Evolutionary conservation across 2,888 invertebrate genomes (phyloP).

Genomic region (Uloborus plumipes): DNA sequence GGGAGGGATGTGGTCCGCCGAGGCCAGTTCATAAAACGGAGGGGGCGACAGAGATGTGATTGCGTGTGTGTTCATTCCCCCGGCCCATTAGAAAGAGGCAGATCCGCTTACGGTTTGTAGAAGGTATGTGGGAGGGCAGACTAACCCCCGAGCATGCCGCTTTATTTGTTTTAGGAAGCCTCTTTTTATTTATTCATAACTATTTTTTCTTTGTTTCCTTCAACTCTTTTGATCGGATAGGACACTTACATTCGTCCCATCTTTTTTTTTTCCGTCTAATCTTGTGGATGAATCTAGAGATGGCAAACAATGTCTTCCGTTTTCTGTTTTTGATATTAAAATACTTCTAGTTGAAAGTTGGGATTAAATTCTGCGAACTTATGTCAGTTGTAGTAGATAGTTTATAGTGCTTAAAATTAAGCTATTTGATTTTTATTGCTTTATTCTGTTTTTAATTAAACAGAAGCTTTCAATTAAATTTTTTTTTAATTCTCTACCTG

Average conservation of each 20-base stretch:
- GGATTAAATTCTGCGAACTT: too few relatives aligned
- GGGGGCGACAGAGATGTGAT: conserved; percentile 7
- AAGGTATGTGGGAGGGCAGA: conserved; percentile 23
- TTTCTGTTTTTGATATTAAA: too few relatives aligned
- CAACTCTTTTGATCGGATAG: neutral
- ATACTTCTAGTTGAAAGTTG: too few relatives aligned
- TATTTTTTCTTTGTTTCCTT: conserved; percentile 1
- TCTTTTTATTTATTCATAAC: conserved; percentile 1
- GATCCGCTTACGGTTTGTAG: conserved; percentile 35
- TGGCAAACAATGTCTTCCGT: too few relatives aligned
- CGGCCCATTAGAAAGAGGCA: conserved; percentile 43
- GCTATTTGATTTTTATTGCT: too few relatives aligned
- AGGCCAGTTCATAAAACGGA: conserved; percentile 3
- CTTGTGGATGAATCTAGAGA: too few relatives aligned
- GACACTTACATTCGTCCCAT: neutral
- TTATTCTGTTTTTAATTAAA: too few relatives aligned
- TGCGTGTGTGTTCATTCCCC: conserved; percentile 6
- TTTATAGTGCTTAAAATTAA: too few relatives aligned
- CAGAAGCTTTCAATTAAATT: too few relatives aligned
- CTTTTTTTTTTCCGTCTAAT: too few relatives aligned
- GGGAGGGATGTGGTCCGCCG: neutral
- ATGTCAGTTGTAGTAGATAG: too few relatives aligned
- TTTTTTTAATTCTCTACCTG: too few relatives aligned
- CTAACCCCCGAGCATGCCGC: conserved; percentile 3
- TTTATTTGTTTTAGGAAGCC: conserved; percentile 15